Evolutionary conservation across 2,113 vertebrate species (phyloP).

Genomic region (Euleptes europaea): DNA sequence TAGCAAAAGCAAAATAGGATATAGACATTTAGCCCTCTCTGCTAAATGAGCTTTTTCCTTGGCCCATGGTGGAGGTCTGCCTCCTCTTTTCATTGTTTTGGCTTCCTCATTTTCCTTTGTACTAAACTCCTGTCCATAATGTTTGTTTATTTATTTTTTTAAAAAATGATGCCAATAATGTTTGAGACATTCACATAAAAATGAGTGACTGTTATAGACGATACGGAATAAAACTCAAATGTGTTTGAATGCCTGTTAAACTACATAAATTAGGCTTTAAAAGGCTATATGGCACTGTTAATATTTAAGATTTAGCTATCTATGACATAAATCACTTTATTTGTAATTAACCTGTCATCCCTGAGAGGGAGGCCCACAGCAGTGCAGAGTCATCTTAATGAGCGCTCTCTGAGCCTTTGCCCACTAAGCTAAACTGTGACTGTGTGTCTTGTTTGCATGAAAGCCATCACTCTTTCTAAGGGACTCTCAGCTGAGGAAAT

Average conservation of each 20-base stretch:
- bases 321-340: conserved; percentile 34
- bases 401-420: conserved; percentile 27
- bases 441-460: conserved; percentile 32
- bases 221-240: not conserved
- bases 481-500: conserved; percentile 3
- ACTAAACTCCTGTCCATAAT: not conserved
- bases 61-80: too few species aligned
- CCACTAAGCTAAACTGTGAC: conserved; percentile 23
- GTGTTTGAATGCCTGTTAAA: not conserved
- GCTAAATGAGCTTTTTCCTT: too few species aligned
- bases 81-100: too few species aligned
- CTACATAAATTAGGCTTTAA: conserved; percentile 43
- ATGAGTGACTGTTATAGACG: not conserved
- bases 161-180: not conserved
- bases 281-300: conserved; percentile 31
- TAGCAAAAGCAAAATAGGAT: too few species aligned
- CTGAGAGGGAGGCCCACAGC: conserved; percentile 21
- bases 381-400: conserved; percentile 26
- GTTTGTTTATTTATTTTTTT: not conserved
- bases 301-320: conserved; percentile 41
- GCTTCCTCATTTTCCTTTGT: too few species aligned
- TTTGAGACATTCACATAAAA: conserved; percentile 10
- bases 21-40: too few species aligned
- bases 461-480: conserved; percentile 31
- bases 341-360: conserved; percentile 52